Percentiles rank a stretch among this genome's conserved stretches.
Evolutionary conservation across 2,113 vertebrate species (phyloP).

Genomic region (Eretmochelys imbricata): DNA sequence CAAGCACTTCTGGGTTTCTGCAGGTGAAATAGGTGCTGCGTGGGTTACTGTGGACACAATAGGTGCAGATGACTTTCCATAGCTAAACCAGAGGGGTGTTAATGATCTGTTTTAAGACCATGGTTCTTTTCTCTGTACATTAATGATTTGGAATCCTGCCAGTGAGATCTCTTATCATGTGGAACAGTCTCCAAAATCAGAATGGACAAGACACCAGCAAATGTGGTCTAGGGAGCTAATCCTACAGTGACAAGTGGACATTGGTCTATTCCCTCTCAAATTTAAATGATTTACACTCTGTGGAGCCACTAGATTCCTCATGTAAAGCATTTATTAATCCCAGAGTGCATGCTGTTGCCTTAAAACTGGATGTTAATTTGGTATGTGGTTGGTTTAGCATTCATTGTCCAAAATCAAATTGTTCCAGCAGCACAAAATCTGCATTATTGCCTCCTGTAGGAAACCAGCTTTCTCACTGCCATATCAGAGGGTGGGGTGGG

Average conservation of each 20-base stretch:
- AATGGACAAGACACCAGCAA: background rate
- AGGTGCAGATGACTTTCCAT: background rate
- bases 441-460: background rate
- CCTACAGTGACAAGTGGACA: background rate
- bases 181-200: background rate
- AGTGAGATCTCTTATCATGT: background rate
- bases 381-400: background rate
- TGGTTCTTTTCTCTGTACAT: background rate
- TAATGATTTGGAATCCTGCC: background rate
- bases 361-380: background rate
- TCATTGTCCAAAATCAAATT: background rate
- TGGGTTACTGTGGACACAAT: background rate
- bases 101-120: background rate
- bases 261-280: background rate
- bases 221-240: background rate
- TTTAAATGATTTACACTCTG: background rate
- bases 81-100: background rate
- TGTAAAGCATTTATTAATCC: background rate
- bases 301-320: background rate
- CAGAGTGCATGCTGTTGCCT: rapidly evolving
- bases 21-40: background rate
- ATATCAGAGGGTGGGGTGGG: background rate
- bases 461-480: background rate
- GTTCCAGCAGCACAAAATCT: background rate
- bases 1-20: background rate